Evolutionary conservation across 2,113 vertebrate genomes (phyloP).

Genomic region (Hippocampus comes): DNA sequence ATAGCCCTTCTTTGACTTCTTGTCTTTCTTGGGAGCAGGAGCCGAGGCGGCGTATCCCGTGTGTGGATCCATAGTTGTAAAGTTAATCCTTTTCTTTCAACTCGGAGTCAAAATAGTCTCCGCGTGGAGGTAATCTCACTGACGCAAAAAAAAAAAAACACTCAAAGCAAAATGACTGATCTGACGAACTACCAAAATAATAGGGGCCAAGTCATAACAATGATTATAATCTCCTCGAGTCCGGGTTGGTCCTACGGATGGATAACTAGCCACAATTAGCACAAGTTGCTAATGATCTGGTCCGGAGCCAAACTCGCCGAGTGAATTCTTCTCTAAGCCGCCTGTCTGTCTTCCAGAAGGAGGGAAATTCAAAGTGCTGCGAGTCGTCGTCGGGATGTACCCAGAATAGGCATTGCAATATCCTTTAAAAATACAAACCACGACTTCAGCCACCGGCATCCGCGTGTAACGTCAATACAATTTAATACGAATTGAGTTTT

Average conservation of each 20-base stretch:
- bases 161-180: neutral
- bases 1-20: slow-evolving; percentile 73
- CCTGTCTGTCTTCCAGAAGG: slow-evolving; percentile 51
- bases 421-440: neutral
- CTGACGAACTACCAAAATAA: neutral
- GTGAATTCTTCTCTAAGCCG: slow-evolving; percentile 32
- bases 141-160: neutral
- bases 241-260: slow-evolving; percentile 24
- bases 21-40: slow-evolving; percentile 71
- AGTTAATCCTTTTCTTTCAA: slow-evolving; percentile 39
- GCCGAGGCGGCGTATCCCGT: slow-evolving; percentile 67
- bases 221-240: slow-evolving; percentile 7
- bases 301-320: slow-evolving; percentile 33
- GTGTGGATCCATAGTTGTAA: slow-evolving; percentile 67
- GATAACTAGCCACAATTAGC: slow-evolving; percentile 63
- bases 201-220: neutral
- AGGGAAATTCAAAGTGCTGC: slow-evolving; percentile 77
- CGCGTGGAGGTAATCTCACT: slow-evolving; percentile 15
- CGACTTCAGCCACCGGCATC: too few species aligned
- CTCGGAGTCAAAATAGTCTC: slow-evolving; percentile 27
- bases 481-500: neutral
- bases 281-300: slow-evolving; percentile 54
- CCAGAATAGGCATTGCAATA: too few species aligned
- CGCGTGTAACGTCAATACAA: neutral
- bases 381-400: neutral